Evolutionary conservation across 1,140 invertebrate genomes (phyloP).

Genomic region (Pemphigus obesinymphae): DNA sequence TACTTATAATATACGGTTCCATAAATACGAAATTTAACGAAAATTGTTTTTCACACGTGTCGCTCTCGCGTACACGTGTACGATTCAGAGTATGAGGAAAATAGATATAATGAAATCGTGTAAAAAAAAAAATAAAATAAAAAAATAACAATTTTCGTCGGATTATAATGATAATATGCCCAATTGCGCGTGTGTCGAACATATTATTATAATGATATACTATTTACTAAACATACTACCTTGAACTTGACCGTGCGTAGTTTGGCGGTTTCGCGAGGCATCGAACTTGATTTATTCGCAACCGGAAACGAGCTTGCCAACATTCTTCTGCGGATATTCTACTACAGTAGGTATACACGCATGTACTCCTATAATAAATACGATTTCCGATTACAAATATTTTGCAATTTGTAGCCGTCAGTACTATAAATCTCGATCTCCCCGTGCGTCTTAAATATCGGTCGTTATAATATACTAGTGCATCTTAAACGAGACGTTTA

Average conservation of each 20-base stretch:
- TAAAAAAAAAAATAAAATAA: too few relatives aligned
- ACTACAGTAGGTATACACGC: background rate
- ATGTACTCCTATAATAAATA: background rate
- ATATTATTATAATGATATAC: background rate
- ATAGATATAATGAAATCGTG: too few relatives aligned
- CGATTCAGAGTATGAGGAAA: too few relatives aligned
- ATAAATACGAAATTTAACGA: too few relatives aligned
- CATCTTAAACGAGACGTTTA: too few relatives aligned
- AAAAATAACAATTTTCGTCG: background rate
- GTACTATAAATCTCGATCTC: background rate
- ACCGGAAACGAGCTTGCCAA: background rate
- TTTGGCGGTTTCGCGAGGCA: background rate
- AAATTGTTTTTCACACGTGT: too few relatives aligned
- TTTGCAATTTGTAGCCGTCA: background rate
- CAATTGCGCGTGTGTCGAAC: background rate
- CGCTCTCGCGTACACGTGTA: background rate
- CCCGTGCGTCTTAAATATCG: too few relatives aligned
- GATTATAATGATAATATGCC: background rate
- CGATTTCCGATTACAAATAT: background rate
- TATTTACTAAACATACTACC: background rate
- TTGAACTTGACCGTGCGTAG: slow-evolving; percentile 19
- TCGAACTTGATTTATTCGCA: background rate
- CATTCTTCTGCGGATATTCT: background rate
- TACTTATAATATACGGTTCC: too few relatives aligned
- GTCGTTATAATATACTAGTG: too few relatives aligned